Percentiles rank a stretch among this genome's conserved stretches.
Conservation (phyloP, 2,888 invertebrate genomes). For the Athripsodes cinereus region DNA sequence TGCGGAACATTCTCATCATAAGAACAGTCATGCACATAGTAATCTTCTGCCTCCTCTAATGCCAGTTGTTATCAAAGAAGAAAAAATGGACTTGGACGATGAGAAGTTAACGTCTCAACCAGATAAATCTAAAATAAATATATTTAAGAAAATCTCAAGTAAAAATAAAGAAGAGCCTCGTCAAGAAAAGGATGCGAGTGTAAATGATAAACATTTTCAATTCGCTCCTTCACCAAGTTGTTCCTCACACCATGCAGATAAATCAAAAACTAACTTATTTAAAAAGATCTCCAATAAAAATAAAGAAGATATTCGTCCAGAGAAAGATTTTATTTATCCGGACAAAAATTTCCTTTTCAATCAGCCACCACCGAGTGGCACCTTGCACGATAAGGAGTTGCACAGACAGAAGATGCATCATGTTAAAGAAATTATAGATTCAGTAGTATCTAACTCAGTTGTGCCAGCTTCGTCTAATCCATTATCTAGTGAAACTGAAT, state of each 20-base stretch:
- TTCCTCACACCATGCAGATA: too few species aligned
- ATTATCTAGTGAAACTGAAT: neutral
- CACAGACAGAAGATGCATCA: constrained; percentile 11
- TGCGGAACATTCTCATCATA: neutral
- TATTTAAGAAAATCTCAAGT: constrained; percentile 80
- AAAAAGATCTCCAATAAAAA: constrained; percentile 78
- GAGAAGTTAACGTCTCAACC: constrained; percentile 70
- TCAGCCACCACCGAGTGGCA: neutral
- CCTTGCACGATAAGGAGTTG: constrained; percentile 12
- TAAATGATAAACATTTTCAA: neutral
- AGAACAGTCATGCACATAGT: neutral
- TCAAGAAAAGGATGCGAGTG: neutral
- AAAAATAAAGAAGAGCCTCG: constrained; percentile 58
- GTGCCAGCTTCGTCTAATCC: constrained; percentile 42
- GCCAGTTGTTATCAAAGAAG: constrained; percentile 45
- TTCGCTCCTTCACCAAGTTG: too few species aligned
- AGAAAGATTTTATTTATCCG: too few species aligned
- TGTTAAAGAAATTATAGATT: constrained; percentile 15
- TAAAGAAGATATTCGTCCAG: too few species aligned
- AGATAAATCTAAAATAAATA: constrained; percentile 79
- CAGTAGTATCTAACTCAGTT: constrained; percentile 12
- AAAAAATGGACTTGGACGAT: constrained; percentile 45
- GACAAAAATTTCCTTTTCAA: neutral
- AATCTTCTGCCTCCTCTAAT: constrained; percentile 28
- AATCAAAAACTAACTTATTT: constrained; percentile 80